phyloP scores from a whole-genome alignment of 2,888 invertebrate species.

The Ceratothoa steindachneri region DNA sequence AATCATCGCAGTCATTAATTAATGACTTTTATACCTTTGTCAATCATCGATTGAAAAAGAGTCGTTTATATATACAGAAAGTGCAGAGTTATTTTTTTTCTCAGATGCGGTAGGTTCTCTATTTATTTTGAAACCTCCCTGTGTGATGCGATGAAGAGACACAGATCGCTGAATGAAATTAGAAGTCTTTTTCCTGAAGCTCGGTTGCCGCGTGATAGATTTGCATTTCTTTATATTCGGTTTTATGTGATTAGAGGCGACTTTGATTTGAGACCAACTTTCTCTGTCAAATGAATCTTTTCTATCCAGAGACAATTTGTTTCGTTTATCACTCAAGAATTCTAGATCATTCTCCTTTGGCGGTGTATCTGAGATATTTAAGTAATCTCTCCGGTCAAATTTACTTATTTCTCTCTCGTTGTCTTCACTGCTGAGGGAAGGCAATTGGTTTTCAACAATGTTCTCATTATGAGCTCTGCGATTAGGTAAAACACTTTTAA shows the following conservation, averaged over 20 bases:
- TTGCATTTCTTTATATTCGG: not conserved
- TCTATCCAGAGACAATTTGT: too few species aligned
- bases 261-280: too few species aligned
- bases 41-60: not conserved
- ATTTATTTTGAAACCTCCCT: not conserved
- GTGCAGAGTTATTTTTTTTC: not conserved
- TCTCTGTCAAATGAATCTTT: too few species aligned
- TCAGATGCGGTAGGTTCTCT: not conserved
- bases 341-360: too few species aligned
- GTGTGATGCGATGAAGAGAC: not conserved
- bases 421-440: not conserved
- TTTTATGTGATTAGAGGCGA: not conserved
- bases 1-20: too few species aligned
- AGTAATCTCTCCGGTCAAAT: not conserved
- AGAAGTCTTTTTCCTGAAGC: not conserved
- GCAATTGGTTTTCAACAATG: not conserved
- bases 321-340: too few species aligned
- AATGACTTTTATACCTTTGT: too few species aligned
- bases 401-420: not conserved
- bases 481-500: not conserved
- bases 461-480: not conserved
- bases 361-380: not conserved
- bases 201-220: not conserved
- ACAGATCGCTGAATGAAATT: not conserved
- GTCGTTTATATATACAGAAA: not conserved